Evolutionary conservation across 2,797 vertebrate species (phyloP), one percentile per base, ranked within the genome.

Genomic region (Enteromius thamalakanensis): DNA sequence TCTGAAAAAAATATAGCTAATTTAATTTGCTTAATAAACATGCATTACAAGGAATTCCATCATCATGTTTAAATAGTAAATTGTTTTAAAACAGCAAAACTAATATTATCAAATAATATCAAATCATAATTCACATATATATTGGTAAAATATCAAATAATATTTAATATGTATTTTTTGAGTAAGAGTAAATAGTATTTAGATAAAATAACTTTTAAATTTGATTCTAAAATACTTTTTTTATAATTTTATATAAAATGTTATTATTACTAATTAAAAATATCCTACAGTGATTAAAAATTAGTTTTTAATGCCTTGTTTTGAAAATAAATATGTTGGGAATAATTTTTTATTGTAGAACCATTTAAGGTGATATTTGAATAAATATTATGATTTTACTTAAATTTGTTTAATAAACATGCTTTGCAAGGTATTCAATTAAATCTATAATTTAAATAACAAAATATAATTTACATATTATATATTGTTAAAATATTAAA

Each of bases 41-140:
- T 26, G 42, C 32, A 40, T 12, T 40, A 12, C 64, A 42, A 55
- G n/a, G 19, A 14, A 23, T 68, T 37, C 23, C 32, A 80, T 80
- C 15, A 58, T 23, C 23, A 58, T 12, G 9, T 72, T 1, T 11
- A 51, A 72, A 71, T 19, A 72, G 2, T 1, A 0, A 19, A 71
- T 29, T 21, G 47, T 53, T 53, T 74, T 4, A 14, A 55, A n/a
- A 40, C 37, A 34, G 42, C 29, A 34, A 53, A 53, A 14, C 49
- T 32, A 49, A 34, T 34, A 17, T 23, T 60, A 58, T 70, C 45
- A 60, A 32, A 80, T 71, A 80, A 11, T 60, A 58, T 70, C 45
- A 60, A 32, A 80, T 71, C 71, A 71, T 34, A n/a, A 34, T n/a
- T 34, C 1, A 47, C 68, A 47, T 17, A 26, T 60, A 60, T 60